Base-by-base conservation (phyloP, 53 echinoderm and acorn worm species). In the Crossaster papposus region DNA sequence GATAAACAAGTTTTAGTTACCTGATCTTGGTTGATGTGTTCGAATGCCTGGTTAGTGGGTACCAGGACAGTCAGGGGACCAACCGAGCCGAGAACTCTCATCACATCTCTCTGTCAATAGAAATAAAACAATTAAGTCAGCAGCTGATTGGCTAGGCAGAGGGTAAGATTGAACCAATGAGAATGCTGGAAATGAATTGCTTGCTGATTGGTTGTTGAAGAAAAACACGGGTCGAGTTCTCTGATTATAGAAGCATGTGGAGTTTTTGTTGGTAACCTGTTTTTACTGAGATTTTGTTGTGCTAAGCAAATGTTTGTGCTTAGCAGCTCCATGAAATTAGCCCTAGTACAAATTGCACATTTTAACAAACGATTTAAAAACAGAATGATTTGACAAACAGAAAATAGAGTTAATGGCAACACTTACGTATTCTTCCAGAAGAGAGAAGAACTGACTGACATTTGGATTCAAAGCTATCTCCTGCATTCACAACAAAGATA, bases 31-130 rank as follows among this genome's bases (percentile, higher is more conserved):
- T 17, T n/a, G 26, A 82, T 38, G 64, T 53, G 14, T 26, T 89
- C 76, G 35, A 94, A 31, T 62, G 94, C 91, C 20, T 63, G 35
- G 63, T 92, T 90, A 32, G 77, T 73, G 22, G 94, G 94, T 62
- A 75, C 92, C 79, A 94, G 93, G 18, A 92, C 15, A 14, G 94
- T 94, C 88, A 83, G 75, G 22, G 77, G 72, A 6, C 80, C 79
- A 23, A 54, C 6, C n/a, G 87, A 87, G 11, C 62, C 87, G 1
- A 87, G 87, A 23, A 87, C 35, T 23, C 87, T 87, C 75, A 54
- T 54, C 13, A 87, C 32, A n/a, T 76, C 87, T 15, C 4, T 29
- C 87, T 87, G 62, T 65, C 38, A 78, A 26, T 78, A 1, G 2
- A 51, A 36, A 31, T 14, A 33, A 74, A 33, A 5, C 1, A 62